A percentile compares a stretch with the other conserved stretches of the same genome.
Conservation (phyloP, 2,113 vertebrate species). For the Microcebus jonahi region DNA sequence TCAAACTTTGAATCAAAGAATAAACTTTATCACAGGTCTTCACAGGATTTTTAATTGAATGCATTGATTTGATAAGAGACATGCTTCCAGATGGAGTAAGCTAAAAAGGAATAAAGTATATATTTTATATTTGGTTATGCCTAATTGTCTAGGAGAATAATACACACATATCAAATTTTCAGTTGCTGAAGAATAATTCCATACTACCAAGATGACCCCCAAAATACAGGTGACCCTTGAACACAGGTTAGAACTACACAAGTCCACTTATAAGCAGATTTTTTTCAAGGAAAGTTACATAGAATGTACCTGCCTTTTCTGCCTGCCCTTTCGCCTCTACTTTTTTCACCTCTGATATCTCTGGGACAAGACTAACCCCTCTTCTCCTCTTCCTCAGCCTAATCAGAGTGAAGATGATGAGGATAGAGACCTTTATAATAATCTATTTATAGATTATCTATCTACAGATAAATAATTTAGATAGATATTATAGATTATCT, state of each 20-base stretch:
- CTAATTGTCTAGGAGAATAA: not conserved
- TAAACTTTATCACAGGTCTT: slow-evolving; percentile 94
- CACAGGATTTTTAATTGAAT: slow-evolving; percentile 93
- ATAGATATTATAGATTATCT: too few species aligned
- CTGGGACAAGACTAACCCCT: not conserved
- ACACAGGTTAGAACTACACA: not conserved
- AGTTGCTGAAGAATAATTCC: not conserved
- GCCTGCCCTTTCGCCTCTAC: not conserved
- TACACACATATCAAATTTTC: not conserved
- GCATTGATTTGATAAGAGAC: slow-evolving; percentile 94
- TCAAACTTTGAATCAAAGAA: slow-evolving; percentile 93
- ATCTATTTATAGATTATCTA: not conserved
- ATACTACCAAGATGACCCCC: not conserved
- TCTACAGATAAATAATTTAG: too few species aligned
- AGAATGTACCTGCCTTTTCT: not conserved
- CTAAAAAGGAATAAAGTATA: slow-evolving; percentile 83
- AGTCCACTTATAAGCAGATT: not conserved
- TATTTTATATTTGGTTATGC: slow-evolving; percentile 15
- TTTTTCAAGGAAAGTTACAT: not conserved
- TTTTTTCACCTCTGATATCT: not conserved
- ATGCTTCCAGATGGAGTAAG: slow-evolving; percentile 91
- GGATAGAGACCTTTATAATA: not conserved
- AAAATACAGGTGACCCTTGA: not conserved
- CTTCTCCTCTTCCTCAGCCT: not conserved
- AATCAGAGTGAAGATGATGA: not conserved